Evolutionary conservation across 37 sponge, comb jelly and placozoan genomes (phyloP).

Genomic region (Cliona cf. orientalis): DNA sequence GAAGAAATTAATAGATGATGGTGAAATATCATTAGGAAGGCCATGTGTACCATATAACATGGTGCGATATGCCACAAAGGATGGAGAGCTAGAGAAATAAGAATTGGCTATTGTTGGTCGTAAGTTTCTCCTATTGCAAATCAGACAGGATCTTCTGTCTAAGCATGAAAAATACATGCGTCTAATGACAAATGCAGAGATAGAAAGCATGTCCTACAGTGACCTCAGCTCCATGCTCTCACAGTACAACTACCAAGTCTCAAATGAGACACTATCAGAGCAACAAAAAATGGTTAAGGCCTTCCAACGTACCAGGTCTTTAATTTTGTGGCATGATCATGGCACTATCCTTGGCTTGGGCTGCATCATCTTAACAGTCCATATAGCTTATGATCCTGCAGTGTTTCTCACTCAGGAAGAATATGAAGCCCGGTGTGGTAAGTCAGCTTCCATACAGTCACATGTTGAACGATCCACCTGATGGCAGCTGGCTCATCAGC

Average conservation of each 20-base stretch:
- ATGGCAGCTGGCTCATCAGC: conserved; percentile 7
- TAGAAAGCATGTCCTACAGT: background rate
- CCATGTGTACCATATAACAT: background rate
- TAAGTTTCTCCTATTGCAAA: background rate
- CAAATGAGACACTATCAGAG: too few species aligned
- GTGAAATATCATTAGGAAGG: background rate
- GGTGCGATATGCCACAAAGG: background rate
- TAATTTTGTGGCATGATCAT: conserved; percentile 7
- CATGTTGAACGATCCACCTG: conserved; percentile 17
- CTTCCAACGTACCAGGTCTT: background rate
- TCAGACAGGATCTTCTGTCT: background rate
- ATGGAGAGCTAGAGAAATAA: background rate
- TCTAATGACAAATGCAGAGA: background rate
- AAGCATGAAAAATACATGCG: background rate
- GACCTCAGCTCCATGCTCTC: too few species aligned
- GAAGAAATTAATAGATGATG: background rate
- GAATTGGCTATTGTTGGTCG: background rate
- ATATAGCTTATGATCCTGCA: conserved; percentile 16
- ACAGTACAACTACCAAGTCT: background rate
- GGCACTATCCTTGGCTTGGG: conserved; percentile 7
- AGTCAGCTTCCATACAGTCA: conserved; percentile 12
- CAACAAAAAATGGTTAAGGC: background rate
- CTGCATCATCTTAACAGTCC: conserved; percentile 10
- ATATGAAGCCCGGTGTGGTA: background rate
- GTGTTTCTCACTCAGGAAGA: conserved; percentile 1